Percentiles rank a stretch among this genome's conserved stretches.
Evolutionary conservation across 1,140 invertebrate species (phyloP).

Genomic region (Drosophila takahashii): DNA sequence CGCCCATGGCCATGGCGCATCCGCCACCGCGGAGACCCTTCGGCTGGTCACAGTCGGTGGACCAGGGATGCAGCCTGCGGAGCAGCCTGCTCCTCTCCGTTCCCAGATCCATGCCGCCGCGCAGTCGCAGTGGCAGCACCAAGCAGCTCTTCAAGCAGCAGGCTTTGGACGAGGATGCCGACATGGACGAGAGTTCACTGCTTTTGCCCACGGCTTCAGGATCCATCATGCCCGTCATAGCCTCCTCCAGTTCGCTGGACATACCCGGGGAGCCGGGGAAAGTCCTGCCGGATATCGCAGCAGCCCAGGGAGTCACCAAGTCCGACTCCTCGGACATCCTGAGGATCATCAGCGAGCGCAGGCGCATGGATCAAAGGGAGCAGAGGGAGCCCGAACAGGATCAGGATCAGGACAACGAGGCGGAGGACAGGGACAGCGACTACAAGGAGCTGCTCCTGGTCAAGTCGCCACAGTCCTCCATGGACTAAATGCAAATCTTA

Average conservation of each 20-base stretch:
- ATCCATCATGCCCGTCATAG: slow-evolving; percentile 14
- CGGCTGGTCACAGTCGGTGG: slow-evolving; percentile 80
- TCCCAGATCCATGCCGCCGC: slow-evolving; percentile 80
- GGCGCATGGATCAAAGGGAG: slow-evolving; percentile 80
- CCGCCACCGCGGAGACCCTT: slow-evolving; percentile 55
- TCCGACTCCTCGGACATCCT: slow-evolving; percentile 82
- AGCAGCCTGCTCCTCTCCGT: slow-evolving; percentile 76
- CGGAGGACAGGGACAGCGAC: slow-evolving; percentile 69
- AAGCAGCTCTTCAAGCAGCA: slow-evolving; percentile 84
- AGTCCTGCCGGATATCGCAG: slow-evolving; percentile 4
- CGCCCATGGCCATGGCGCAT: slow-evolving; percentile 21
- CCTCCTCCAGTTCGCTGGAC: slow-evolving; percentile 19
- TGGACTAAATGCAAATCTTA: slow-evolving; percentile 52
- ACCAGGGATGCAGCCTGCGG: slow-evolving; percentile 63
- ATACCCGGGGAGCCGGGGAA: background rate
- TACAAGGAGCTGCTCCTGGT: slow-evolving; percentile 81
- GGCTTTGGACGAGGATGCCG: slow-evolving; percentile 82
- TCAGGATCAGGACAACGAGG: slow-evolving; percentile 15
- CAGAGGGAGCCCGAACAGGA: slow-evolving; percentile 23
- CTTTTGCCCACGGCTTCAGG: slow-evolving; percentile 54
- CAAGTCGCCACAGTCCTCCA: slow-evolving; percentile 82
- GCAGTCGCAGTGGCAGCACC: slow-evolving; percentile 83
- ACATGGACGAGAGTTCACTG: slow-evolving; percentile 80
- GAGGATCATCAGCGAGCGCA: slow-evolving; percentile 82
- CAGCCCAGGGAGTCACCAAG: slow-evolving; percentile 33